A percentile compares a stretch with the other conserved stretches of the same genome.
These are phyloP conservation scores for Troglohyphantes excavatus DNA, from an alignment of 2,888 invertebrate genomes.

Conservation along the genomic window DNA sequence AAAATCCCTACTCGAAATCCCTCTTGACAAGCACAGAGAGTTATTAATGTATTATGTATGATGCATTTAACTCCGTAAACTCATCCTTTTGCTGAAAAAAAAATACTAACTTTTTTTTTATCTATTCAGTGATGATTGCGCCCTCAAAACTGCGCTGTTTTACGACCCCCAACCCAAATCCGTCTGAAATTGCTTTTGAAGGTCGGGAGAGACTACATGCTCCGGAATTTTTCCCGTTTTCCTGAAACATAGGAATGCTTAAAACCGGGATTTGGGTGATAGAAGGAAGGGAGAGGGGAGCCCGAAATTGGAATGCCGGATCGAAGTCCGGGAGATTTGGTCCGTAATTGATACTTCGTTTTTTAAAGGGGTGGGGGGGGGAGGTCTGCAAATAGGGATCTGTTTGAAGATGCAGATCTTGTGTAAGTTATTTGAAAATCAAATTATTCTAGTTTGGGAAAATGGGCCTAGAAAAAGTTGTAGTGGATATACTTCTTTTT, in stretches of 20 bases:
- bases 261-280: constrained; percentile 57
- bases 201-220: too few relatives aligned
- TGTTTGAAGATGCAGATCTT: not conserved
- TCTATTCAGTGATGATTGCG: constrained; percentile 48
- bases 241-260: constrained; percentile 45
- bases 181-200: constrained; percentile 59
- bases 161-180: constrained; percentile 54
- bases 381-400: constrained; percentile 2
- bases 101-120: constrained; percentile 1
- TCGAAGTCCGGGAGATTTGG: constrained; percentile 19
- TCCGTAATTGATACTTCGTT: constrained; percentile 65
- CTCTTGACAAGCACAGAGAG: constrained; percentile 24
- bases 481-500: too few relatives aligned
- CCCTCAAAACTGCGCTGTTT: constrained; percentile 65
- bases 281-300: not conserved
- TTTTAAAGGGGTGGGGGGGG: constrained; percentile 7
- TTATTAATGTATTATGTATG: constrained; percentile 64
- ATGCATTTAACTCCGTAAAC: constrained; percentile 30
- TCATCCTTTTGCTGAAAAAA: not conserved
- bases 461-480: not conserved
- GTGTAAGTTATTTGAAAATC: not conserved
- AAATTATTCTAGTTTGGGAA: not conserved
- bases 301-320: constrained; percentile 54
- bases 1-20: not conserved
- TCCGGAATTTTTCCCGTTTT: not conserved